phyloP scores from a whole-genome alignment of 2,888 invertebrate genomes.

The Patella ulyssiponensis region DNA sequence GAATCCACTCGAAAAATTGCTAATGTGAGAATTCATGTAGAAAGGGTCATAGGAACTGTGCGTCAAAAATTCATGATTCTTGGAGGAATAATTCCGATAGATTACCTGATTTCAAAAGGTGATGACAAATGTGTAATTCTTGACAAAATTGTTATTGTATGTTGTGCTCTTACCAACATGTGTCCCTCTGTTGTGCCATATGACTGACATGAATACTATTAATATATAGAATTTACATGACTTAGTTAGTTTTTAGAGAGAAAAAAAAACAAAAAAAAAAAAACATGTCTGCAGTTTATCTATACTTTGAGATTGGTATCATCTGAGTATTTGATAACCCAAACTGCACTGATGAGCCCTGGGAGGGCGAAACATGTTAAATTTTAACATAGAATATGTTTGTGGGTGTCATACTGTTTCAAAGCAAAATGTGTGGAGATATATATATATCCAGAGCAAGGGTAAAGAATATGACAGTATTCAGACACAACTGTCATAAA shows the following conservation, averaged over 20 bases:
- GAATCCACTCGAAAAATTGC: conserved; percentile 9
- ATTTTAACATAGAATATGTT: neutral
- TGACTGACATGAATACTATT: neutral
- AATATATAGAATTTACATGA: neutral
- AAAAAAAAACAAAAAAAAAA: too few species aligned
- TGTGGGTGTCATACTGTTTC: too few species aligned
- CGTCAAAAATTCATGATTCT: conserved; percentile 11
- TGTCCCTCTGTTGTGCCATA: conserved; percentile 11
- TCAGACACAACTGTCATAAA: too few species aligned
- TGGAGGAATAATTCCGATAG: conserved; percentile 10
- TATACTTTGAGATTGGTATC: neutral
- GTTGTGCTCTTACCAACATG: conserved; percentile 1
- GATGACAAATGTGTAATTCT: neutral
- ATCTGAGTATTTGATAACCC: neutral
- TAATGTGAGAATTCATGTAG: conserved; percentile 19
- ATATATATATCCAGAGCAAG: too few species aligned
- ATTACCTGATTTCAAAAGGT: conserved; percentile 1
- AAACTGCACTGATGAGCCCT: conserved; percentile 11
- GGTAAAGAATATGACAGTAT: too few species aligned
- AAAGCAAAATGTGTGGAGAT: too few species aligned
- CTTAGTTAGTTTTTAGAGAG: too few species aligned
- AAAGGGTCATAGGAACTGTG: conserved; percentile 16
- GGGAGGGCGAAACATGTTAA: neutral
- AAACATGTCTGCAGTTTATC: conserved; percentile 14
- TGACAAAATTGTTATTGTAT: conserved; percentile 12